Evolutionary conservation across 2,113 vertebrate species (phyloP).

Genomic region (Equus quagga): DNA sequence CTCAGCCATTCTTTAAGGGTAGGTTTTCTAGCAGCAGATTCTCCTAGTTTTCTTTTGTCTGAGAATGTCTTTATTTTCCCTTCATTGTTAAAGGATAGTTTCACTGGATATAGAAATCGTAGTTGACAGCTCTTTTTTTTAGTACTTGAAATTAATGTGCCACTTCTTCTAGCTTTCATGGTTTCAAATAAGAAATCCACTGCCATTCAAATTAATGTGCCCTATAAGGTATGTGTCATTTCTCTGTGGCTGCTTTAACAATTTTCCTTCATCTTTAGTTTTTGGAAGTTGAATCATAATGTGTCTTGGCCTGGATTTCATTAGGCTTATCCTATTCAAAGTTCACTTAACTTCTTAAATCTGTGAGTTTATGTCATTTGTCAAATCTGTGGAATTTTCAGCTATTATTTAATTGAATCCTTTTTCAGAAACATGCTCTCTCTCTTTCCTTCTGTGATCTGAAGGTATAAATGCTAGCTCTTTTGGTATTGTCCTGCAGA

Average conservation of each 20-base stretch:
- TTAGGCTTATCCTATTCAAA: background rate
- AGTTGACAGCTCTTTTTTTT: background rate
- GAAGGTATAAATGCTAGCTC: background rate
- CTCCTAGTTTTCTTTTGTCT: background rate
- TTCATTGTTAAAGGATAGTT: background rate
- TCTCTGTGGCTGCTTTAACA: background rate
- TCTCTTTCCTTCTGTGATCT: background rate
- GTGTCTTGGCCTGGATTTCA: background rate
- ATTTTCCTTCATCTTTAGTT: background rate
- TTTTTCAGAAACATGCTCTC: background rate
- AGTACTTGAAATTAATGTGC: background rate
- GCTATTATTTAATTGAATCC: background rate
- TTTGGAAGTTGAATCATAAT: background rate
- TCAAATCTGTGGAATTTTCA: background rate
- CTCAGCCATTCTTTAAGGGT: background rate
- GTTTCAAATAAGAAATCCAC: background rate
- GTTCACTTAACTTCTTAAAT: background rate
- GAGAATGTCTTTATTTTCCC: background rate
- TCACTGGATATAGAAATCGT: background rate
- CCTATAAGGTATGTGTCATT: background rate
- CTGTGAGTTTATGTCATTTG: background rate
- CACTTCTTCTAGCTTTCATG: background rate
- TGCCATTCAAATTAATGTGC: background rate
- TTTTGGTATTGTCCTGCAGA: background rate
- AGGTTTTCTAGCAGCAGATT: background rate